These are phyloP conservation scores for Phasianus colchicus DNA, from an alignment of 2,113 vertebrate species.

Conservation along the genomic window DNA sequence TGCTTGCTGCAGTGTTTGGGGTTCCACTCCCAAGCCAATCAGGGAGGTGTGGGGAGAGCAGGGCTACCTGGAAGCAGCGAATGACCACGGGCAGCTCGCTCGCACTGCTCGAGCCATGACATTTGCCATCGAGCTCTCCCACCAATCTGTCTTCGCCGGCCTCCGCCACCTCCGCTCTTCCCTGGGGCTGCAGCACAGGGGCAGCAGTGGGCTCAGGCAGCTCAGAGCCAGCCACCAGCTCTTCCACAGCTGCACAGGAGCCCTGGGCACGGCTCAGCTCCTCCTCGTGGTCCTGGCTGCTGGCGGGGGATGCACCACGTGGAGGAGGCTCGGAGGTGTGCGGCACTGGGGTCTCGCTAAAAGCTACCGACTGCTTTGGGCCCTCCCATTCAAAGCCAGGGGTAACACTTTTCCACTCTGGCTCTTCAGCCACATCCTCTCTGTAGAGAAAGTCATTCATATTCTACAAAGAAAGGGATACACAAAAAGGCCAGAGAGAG, in stretches of 20 bases:
- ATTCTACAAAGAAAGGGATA: constrained; percentile 82
- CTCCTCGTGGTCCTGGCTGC: constrained; percentile 72
- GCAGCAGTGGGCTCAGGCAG: constrained; percentile 35
- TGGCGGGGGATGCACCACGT: constrained; percentile 59
- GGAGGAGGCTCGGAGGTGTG: constrained; percentile 49
- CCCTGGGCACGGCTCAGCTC: constrained; percentile 54
- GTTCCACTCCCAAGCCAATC: neutral
- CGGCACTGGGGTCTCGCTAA: constrained; percentile 71
- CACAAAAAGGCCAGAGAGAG: constrained; percentile 72
- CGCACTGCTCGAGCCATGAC: constrained; percentile 39
- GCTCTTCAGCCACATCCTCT: constrained; percentile 78
- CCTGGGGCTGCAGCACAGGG: constrained; percentile 40
- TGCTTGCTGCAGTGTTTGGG: constrained; percentile 73
- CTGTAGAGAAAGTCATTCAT: constrained; percentile 72
- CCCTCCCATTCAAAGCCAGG: constrained; percentile 71
- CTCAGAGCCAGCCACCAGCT: constrained; percentile 42
- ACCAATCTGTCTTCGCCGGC: constrained; percentile 65
- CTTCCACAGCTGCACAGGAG: constrained; percentile 59
- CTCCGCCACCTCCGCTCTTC: constrained; percentile 65
- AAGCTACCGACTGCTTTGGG: constrained; percentile 65
- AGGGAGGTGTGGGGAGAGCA: neutral
- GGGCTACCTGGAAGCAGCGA: constrained; percentile 84
- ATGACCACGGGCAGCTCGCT: constrained; percentile 73
- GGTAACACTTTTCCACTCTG: constrained; percentile 64
- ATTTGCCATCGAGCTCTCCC: constrained; percentile 58